phyloP scores from a whole-genome alignment of 2,888 invertebrate genomes.

The Folsomia candida region DNA sequence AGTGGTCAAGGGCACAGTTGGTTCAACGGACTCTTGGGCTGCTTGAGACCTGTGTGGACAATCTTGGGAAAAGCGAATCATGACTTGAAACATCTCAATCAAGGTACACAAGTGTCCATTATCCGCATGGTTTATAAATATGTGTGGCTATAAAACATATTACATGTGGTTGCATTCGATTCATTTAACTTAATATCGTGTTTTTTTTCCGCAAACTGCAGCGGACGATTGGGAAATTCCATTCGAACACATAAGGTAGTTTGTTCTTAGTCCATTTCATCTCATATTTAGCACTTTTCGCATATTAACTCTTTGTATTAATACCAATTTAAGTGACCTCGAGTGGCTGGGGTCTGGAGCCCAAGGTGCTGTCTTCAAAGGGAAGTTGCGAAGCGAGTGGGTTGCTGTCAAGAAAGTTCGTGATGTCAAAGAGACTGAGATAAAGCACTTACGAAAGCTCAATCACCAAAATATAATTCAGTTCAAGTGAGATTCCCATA shows the following conservation, averaged over 20 bases:
- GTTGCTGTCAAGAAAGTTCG: conserved; percentile 96
- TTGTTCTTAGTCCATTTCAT: no score
- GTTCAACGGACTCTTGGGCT: conserved; percentile 81
- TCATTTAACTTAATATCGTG: no score
- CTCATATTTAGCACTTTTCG: no score
- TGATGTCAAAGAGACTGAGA: conserved; percentile 88
- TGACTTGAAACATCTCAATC: conserved; percentile 64
- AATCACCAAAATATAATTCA: conserved; percentile 93
- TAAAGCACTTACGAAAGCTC: conserved; percentile 83
- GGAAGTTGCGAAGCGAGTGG: conserved; percentile 73
- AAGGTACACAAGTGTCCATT: background rate
- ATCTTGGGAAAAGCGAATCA: conserved; percentile 76
- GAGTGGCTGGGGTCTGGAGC: conserved; percentile 93
- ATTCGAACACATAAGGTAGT: conserved; percentile 84
- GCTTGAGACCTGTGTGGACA: conserved; percentile 82
- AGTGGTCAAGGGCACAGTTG: conserved; percentile 57
- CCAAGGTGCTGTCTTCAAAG: conserved; percentile 92
- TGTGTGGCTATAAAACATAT: background rate
- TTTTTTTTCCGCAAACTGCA: no score
- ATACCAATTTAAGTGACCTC: no score
- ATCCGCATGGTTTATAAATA: background rate
- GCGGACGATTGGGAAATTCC: conserved; percentile 91
- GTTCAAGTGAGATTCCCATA: conserved; percentile 63
- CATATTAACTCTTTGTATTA: no score
- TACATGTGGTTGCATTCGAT: background rate